Evolutionary conservation across 2,113 vertebrate genomes (phyloP).

Genomic region (Syngnathus floridae): DNA sequence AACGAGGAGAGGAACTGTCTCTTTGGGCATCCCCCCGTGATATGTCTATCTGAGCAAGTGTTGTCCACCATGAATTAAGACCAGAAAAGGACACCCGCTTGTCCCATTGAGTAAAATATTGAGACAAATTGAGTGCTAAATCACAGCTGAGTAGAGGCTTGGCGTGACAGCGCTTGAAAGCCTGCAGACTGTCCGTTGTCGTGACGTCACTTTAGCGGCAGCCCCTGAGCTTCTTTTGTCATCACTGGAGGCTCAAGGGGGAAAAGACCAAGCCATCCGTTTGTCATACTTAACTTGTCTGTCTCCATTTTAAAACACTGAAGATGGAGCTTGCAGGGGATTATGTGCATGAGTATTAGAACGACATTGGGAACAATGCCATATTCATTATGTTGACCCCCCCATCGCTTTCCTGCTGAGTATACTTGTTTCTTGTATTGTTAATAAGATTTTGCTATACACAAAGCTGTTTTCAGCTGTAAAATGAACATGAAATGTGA

Average conservation of each 20-base stretch:
- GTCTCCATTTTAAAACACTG: conserved; percentile 41
- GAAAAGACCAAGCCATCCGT: conserved; percentile 41
- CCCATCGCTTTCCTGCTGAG: conserved; percentile 2
- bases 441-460: conserved; percentile 11
- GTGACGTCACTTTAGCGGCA: conserved; percentile 41
- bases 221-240: conserved; percentile 52
- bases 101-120: conserved; percentile 58
- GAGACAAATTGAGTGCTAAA: conserved; percentile 64
- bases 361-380: conserved; percentile 24
- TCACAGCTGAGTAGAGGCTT: conserved; percentile 48
- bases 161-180: conserved; percentile 52
- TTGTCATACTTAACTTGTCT: conserved; percentile 53
- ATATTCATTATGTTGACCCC: conserved; percentile 14
- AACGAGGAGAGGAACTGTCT: conserved; percentile 51
- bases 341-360: conserved; percentile 25
- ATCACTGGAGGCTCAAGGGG: conserved; percentile 38
- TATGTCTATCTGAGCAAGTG: conserved; percentile 46
- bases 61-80: conserved; percentile 54
- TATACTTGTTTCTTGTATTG: conserved; percentile 11
- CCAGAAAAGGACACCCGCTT: conserved; percentile 44
- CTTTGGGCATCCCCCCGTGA: conserved; percentile 34
- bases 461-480: conserved; percentile 5
- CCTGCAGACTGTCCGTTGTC: conserved; percentile 50
- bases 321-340: conserved; percentile 18
- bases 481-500: conserved; percentile 10